phyloP scores from a whole-genome alignment of 2,888 invertebrate genomes.

The Drosophila mercatorum region DNA sequence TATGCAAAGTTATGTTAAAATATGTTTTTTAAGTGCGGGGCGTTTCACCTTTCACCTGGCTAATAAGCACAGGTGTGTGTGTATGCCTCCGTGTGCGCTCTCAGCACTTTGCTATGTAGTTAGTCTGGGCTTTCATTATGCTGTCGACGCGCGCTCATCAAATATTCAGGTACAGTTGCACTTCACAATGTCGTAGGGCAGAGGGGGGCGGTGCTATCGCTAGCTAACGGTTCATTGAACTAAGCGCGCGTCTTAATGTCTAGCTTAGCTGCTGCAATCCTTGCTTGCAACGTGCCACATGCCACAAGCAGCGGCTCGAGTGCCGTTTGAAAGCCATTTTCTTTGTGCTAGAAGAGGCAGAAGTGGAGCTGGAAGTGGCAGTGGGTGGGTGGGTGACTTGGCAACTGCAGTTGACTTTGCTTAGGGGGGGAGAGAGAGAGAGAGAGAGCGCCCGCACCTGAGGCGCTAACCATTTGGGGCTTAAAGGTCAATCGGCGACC shows the following conservation, averaged over 20 bases:
- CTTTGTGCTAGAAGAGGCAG: slow-evolving; percentile 28
- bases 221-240: slow-evolving; percentile 72
- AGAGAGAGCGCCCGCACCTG: slow-evolving; percentile 11
- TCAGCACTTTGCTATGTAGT: slow-evolving; percentile 36
- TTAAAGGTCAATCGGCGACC: slow-evolving; percentile 73
- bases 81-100: slow-evolving; percentile 30
- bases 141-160: slow-evolving; percentile 62
- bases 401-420: slow-evolving; percentile 20
- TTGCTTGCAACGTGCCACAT: slow-evolving; percentile 41
- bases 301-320: slow-evolving; percentile 50
- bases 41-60: slow-evolving; percentile 71
- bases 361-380: neutral
- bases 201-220: neutral
- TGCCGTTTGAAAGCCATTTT: slow-evolving; percentile 37
- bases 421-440: neutral
- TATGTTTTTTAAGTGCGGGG: slow-evolving; percentile 18
- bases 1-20: slow-evolving; percentile 59
- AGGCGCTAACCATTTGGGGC: slow-evolving; percentile 36
- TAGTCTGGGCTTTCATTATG: slow-evolving; percentile 43
- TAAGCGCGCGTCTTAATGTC: slow-evolving; percentile 53
- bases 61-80: slow-evolving; percentile 46
- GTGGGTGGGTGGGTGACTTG: neutral
- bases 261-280: slow-evolving; percentile 64
- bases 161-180: slow-evolving; percentile 79
- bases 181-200: slow-evolving; percentile 46